Evolutionary conservation across 2,888 invertebrate species (phyloP), one percentile per base, ranked within the genome.

Genomic region (Tiphia femorata): DNA sequence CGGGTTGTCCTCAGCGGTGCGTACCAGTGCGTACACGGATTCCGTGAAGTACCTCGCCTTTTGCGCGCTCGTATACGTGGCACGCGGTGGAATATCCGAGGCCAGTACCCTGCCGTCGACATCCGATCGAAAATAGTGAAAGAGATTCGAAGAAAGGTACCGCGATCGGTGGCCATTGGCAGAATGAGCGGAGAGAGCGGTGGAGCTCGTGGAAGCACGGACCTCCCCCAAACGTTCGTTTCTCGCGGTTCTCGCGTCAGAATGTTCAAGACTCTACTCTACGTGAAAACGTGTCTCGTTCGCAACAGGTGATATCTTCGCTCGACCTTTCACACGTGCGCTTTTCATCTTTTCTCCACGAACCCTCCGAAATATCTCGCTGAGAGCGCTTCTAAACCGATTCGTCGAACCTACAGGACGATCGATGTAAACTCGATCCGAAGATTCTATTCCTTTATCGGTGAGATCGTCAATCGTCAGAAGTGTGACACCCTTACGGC

Each of bases 1-100:
- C 58, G 49, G 47, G 49, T 66, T 67, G 66, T 73, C 72, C 72
- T 73, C 64, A 59, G 76, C 76, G 76, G 78, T 78, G 69, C 64
- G 66, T 70, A 64, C 61, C 62, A n/a, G n/a, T n/a, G n/a, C n/a
- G 67, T 64, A 65, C 67, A 64, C 65, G 67, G 49, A 47, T 44
- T 63, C 63, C 60, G 71, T 63, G 50, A 57, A 58, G 54, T 63
- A 46, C 55, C 19, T 57, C 30, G 40, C 38, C 38, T 64, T 17
- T 57, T 50, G 41, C 50, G n/a, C 49, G 14, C 40, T 46, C 38
- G 58, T 40, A 40, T 67, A 63, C 65, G 68, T 71, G 63, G 60
- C 63, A 60, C 41, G 54, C 38, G n/a, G n/a, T n/a, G n/a, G n/a
- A n/a, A n/a, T n/a, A n/a, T 25, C 5, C 25, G 25, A 25, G 8